Conservation (phyloP, 2,888 invertebrate species). For the Chloromyia formosa region DNA sequence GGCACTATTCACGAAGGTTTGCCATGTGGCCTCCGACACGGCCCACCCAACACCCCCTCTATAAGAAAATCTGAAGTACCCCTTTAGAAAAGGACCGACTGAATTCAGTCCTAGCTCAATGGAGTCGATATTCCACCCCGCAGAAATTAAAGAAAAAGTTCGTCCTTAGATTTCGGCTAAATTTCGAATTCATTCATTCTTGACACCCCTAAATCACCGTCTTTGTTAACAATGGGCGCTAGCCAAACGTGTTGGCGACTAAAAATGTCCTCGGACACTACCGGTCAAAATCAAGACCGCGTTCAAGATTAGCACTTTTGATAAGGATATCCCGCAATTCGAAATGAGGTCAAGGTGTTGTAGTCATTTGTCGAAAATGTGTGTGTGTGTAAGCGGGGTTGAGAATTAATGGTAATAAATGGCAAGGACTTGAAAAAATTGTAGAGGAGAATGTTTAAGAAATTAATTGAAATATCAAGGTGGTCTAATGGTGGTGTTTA, state of each 20-base stretch:
- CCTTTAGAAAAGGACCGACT: neutral
- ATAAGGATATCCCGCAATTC: conserved; percentile 41
- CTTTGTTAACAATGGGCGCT: conserved; percentile 5
- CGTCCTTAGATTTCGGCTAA: neutral
- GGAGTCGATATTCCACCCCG: conserved; percentile 14
- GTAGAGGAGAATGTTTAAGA: neutral
- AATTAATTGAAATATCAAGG: too few relatives aligned
- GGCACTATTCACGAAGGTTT: conserved; percentile 19
- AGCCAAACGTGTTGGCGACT: neutral
- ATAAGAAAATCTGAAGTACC: too few relatives aligned
- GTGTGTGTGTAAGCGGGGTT: neutral
- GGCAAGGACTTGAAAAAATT: conserved; percentile 21
- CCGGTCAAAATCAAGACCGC: conserved; percentile 49
- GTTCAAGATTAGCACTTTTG: conserved; percentile 44
- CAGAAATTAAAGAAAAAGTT: neutral
- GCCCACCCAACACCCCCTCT: too few relatives aligned
- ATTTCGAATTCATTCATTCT: conserved; percentile 43
- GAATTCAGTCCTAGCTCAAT: conserved; percentile 25
- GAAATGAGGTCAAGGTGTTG: conserved; percentile 49
- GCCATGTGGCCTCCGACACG: neutral
- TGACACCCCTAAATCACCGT: conserved; percentile 22
- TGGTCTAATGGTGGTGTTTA: too few relatives aligned
- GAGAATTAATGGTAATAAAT: conserved; percentile 28
- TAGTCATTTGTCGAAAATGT: neutral
- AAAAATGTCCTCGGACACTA: conserved; percentile 42